A percentile compares a stretch with the other conserved stretches of the same genome.
Conservation (phyloP, 2,113 vertebrate species). For the Saguinus imperator region DNA sequence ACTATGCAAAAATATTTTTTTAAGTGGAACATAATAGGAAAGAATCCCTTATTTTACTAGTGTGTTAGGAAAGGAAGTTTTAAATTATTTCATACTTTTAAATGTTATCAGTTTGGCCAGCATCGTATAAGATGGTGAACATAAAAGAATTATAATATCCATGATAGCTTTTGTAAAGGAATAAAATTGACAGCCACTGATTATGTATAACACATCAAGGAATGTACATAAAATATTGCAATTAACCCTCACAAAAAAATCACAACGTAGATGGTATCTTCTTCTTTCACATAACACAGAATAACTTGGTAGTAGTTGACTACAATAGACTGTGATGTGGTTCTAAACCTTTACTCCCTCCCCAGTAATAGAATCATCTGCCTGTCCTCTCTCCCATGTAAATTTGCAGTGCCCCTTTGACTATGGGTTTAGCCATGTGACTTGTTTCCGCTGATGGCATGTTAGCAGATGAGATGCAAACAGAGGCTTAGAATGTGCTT, state of each 20-base stretch:
- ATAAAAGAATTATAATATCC: background rate
- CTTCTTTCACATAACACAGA: background rate
- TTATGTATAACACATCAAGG: background rate
- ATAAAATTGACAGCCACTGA: background rate
- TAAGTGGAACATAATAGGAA: background rate
- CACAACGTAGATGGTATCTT: background rate
- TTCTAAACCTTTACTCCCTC: background rate
- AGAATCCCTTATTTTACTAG: too few relatives aligned
- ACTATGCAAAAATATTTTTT: background rate
- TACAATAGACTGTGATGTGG: background rate
- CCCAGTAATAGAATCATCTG: background rate
- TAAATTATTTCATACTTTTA: too few relatives aligned
- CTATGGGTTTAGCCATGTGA: background rate
- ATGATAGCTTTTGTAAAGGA: background rate
- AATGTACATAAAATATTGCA: background rate
- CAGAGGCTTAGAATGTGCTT: background rate
- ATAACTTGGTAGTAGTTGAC: background rate
- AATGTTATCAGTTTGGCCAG: background rate
- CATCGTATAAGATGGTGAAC: background rate
- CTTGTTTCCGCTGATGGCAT: background rate
- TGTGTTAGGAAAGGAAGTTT: too few relatives aligned
- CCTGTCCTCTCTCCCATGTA: rapidly evolving
- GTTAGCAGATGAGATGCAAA: background rate
- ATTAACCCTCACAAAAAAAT: background rate
- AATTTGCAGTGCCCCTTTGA: background rate